A percentile compares a stretch with the other conserved stretches of the same genome.
phyloP scores from a whole-genome alignment of 2,888 invertebrate species.

The Acleris sparsana region DNA sequence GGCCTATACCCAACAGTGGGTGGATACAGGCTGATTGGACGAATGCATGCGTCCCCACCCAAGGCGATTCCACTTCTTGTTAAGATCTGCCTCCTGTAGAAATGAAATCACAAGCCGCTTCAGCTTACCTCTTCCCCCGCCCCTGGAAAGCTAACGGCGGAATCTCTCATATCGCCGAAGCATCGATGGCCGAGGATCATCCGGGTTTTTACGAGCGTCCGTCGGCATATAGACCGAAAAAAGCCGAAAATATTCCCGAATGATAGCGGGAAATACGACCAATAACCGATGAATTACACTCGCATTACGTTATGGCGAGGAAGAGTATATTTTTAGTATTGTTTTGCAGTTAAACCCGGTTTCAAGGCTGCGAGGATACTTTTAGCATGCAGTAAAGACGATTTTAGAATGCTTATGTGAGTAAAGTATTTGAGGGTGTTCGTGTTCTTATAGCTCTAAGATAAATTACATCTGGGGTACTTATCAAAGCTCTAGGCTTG shows the following conservation, averaged over 20 bases:
- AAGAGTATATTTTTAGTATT: slow-evolving; percentile 34
- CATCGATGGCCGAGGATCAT: slow-evolving; percentile 74
- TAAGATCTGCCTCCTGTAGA: neutral
- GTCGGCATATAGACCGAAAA: slow-evolving; percentile 57
- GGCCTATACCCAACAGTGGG: too few relatives aligned
- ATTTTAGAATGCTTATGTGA: too few relatives aligned
- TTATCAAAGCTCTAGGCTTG: too few relatives aligned
- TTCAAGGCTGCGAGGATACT: slow-evolving; percentile 19
- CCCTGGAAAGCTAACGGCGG: slow-evolving; percentile 50
- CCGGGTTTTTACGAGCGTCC: slow-evolving; percentile 72
- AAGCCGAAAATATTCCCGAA: slow-evolving; percentile 70
- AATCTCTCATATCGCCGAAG: slow-evolving; percentile 73
- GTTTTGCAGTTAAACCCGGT: slow-evolving; percentile 30
- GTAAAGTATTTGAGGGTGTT: too few relatives aligned
- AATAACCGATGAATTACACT: slow-evolving; percentile 69
- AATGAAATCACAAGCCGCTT: slow-evolving; percentile 10
- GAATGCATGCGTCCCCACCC: too few relatives aligned
- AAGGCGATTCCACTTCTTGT: too few relatives aligned
- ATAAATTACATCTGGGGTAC: too few relatives aligned
- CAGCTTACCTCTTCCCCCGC: neutral
- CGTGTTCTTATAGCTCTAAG: too few relatives aligned
- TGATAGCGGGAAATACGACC: slow-evolving; percentile 72
- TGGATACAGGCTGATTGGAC: too few relatives aligned
- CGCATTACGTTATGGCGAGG: slow-evolving; percentile 39
- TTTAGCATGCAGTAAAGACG: neutral